Conservation (phyloP, 2,888 invertebrate genomes). For the Pterostichus niger region DNA sequence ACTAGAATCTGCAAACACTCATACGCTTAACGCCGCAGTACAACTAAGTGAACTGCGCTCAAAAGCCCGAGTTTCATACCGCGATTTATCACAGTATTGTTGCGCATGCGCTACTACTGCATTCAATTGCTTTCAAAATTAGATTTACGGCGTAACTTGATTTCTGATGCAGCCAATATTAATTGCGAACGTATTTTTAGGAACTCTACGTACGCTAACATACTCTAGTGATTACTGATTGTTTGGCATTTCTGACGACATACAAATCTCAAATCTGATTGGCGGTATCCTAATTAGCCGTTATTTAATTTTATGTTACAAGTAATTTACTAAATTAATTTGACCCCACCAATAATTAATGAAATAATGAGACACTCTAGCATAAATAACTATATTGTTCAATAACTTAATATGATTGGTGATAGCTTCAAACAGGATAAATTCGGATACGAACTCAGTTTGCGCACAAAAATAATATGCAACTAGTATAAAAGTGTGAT, state of each 20-base stretch:
- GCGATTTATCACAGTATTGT: constrained; percentile 38
- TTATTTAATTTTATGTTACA: constrained; percentile 10
- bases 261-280: neutral
- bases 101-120: constrained; percentile 30
- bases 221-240: neutral
- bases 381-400: too few relatives aligned
- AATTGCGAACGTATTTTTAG: constrained; percentile 55
- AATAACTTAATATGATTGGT: too few relatives aligned
- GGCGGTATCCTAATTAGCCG: constrained; percentile 18
- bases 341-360: constrained; percentile 1
- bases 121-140: constrained; percentile 18
- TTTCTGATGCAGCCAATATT: constrained; percentile 38
- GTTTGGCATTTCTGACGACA: too few relatives aligned
- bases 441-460: too few relatives aligned
- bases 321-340: neutral
- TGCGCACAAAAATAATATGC: too few relatives aligned
- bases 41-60: constrained; percentile 41
- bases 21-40: neutral
- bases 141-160: constrained; percentile 52
- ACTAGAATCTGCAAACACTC: neutral
- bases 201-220: neutral
- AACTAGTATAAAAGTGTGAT: too few relatives aligned
- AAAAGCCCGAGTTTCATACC: constrained; percentile 27
- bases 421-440: too few relatives aligned
- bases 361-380: neutral